Evolutionary conservation across 2,888 invertebrate genomes (phyloP).

Genomic region (Lydus trimaculatus): DNA sequence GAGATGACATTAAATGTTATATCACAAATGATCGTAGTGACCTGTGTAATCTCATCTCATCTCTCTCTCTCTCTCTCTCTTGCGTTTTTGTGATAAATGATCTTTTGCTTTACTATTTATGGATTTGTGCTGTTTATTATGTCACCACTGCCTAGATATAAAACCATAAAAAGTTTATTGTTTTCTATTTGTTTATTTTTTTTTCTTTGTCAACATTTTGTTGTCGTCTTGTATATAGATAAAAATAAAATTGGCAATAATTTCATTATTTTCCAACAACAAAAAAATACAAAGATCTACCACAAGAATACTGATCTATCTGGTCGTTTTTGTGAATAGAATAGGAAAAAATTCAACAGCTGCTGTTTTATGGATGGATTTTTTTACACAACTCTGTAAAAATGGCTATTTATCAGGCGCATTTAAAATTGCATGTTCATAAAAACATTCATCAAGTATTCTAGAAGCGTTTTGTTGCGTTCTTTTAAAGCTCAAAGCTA

Average conservation of each 20-base stretch:
- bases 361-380: background rate
- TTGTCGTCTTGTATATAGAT: background rate
- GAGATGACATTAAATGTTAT: slow-evolving; percentile 56
- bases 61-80: background rate
- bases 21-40: slow-evolving; percentile 49
- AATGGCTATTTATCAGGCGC: background rate
- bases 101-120: slow-evolving; percentile 49
- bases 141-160: slow-evolving; percentile 25
- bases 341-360: background rate
- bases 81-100: slow-evolving; percentile 50
- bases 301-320: background rate
- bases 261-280: background rate
- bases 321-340: background rate
- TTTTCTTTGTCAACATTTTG: background rate
- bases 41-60: slow-evolving; percentile 44
- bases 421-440: background rate
- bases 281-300: background rate
- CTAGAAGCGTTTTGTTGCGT: background rate
- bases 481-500: background rate
- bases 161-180: slow-evolving; percentile 29
- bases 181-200: slow-evolving; percentile 13
- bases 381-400: background rate
- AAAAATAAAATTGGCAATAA: background rate
- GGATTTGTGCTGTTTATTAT: slow-evolving; percentile 49
- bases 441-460: background rate